Evolutionary conservation across 1,140 invertebrate species (phyloP), one percentile per base, ranked within the genome.

Genomic region (Popillia japonica): DNA sequence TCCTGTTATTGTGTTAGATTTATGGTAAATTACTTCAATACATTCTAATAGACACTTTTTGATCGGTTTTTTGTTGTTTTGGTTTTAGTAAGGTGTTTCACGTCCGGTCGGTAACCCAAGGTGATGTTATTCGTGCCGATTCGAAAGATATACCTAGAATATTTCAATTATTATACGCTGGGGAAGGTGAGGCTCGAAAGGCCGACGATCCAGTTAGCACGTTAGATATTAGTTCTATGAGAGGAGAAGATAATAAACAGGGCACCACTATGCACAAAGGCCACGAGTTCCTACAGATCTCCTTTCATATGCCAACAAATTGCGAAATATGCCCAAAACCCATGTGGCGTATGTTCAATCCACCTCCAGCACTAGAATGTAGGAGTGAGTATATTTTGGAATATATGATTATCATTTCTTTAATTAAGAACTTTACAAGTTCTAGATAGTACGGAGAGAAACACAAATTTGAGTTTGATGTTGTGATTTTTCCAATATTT

Each of bases 121-220:
- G 97, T 83, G 98, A 99, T 92, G 97, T 99, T 79, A 98, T 99
- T 86, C 92, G 98, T 87, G 98, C 96, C 76, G 97, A 99, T 91
- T 96, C 96, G 87, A 98, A 98, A 93, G 97, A 99, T 91, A 98
- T 99, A 88, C 98, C 98, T 84, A 94, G 97, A 87, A 99, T 99
- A 90, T 99, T 99, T 89, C 98, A 99, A 90, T 90, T 98, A 83
- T 88, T 98, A 79, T 98, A 98, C 87, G 96, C 96, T 80, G 96
- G 96, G 74, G 96, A 98, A 89, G 96, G 96, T 40, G 96, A 97
- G 88, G 95, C 95, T 78, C 90, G 96, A 76, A 92, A 95, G 80
- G 94, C 94, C 10, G 94, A 94, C 23, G 95, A 96, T 86, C 73
- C 89, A 88, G 82, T 77, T 20, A 80, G 87, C 79, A 84, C 86